Evolutionary conservation across 2,797 vertebrate genomes (phyloP), one percentile per base, ranked within the genome.

Genomic region (Pangasius larnaudii): DNA sequence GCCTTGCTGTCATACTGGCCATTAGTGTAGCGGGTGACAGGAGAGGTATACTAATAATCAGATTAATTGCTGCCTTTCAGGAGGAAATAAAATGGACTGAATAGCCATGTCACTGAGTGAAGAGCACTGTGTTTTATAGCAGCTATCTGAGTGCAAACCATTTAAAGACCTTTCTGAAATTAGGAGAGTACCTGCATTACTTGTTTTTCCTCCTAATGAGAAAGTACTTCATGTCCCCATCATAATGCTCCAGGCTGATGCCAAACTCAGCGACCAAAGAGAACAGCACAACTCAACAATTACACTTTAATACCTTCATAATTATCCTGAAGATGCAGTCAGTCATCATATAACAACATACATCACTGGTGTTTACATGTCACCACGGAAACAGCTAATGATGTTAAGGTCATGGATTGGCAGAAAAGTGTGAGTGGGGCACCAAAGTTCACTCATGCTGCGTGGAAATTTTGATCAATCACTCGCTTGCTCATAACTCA

Each of bases 11-110:
- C 95, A 95, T 95, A 95, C 92, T 94, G 93, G 92, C 95, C 93
- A 96, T 96, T 96, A 96, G 93, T 90, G 89, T 85, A 75, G 89
- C 91, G 89, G 91, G 93, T 91, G 92, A 91, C 74, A 92, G 92
- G 90, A 92, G 93, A 85, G 89, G 91, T 88, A 90, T 92, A 92
- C 93, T 96, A 93, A 93, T 96, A 95, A 96, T 96, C 95, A 94
- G 95, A 96, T 96, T 95, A 96, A 96, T 95, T 94, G 93, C 91
- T 13, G 84, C 91, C 91, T 94, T 94, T 94, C 89, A 88, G 91
- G 84, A 89, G 91, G 88, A 88, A 92, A 91, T 89, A 91, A 93
- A 95, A 95, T 91, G 84, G 91, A 94, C 89, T 92, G 80, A 86
- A 90, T 69, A 33, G 77, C 63, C 88, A 59, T 7, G 81, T 39